Percentiles rank a stretch among this genome's conserved stretches.
Evolutionary conservation across 2,888 invertebrate genomes (phyloP).

Genomic region (Willowsia nigromaculata): DNA sequence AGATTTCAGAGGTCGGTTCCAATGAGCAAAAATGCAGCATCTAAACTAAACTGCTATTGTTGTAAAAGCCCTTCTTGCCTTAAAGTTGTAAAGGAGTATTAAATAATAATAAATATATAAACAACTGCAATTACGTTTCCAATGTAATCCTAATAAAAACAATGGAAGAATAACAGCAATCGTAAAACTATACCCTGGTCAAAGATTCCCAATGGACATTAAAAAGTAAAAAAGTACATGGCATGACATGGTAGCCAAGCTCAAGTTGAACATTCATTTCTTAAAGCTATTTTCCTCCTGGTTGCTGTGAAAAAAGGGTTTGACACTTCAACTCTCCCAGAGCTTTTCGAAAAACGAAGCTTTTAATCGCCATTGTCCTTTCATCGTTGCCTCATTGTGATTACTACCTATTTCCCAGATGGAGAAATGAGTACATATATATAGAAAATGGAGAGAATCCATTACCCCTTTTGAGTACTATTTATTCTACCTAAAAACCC

Average conservation of each 20-base stretch:
- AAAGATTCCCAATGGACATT: background rate
- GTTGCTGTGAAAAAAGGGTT: constrained; percentile 30
- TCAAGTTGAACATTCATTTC: background rate
- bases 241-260: background rate
- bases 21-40: too few species aligned
- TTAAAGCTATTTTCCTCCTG: background rate
- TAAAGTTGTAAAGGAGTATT: background rate
- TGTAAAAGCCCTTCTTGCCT: background rate
- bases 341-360: background rate
- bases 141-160: background rate
- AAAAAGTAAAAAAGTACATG: background rate
- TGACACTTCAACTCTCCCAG: constrained; percentile 31
- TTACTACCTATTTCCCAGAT: background rate
- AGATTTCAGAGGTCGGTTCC: too few species aligned
- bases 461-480: background rate
- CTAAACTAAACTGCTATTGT: background rate
- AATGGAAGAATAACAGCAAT: background rate
- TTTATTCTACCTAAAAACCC: background rate
- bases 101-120: too few species aligned
- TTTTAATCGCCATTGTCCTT: constrained; percentile 30
- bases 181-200: background rate
- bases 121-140: too few species aligned
- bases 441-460: background rate
- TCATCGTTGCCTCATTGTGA: background rate
- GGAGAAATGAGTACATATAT: background rate